Percentiles rank a stretch among this genome's conserved stretches.
Evolutionary conservation across 2,888 invertebrate species (phyloP).

Genomic region (Hybos culiciformis): DNA sequence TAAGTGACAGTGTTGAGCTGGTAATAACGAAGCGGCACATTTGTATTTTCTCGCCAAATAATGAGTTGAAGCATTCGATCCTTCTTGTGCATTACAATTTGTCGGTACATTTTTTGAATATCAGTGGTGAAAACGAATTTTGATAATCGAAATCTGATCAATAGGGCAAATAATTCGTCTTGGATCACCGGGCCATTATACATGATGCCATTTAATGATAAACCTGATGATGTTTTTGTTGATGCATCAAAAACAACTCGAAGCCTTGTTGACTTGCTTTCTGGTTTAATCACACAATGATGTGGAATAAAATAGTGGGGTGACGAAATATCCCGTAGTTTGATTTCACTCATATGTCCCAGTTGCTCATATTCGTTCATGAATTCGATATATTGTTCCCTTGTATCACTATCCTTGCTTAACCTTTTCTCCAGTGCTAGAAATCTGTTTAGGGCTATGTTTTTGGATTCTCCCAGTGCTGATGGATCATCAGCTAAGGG

Average conservation of each 20-base stretch:
- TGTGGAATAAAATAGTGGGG: conserved; percentile 3
- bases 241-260: conserved; percentile 10
- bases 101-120: conserved; percentile 12
- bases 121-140: conserved; percentile 12
- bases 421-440: conserved; percentile 13
- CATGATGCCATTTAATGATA: conserved; percentile 8
- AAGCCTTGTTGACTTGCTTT: conserved; percentile 1
- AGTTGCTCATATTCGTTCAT: conserved; percentile 15
- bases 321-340: neutral
- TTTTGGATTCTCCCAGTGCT: conserved; percentile 2
- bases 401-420: conserved; percentile 10
- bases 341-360: conserved; percentile 14
- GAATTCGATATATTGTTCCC: conserved; percentile 13
- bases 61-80: conserved; percentile 11
- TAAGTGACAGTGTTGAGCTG: conserved; percentile 7
- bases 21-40: conserved; percentile 8
- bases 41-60: conserved; percentile 10
- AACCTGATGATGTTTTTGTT: conserved; percentile 2
- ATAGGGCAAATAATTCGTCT: conserved; percentile 5
- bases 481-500: conserved; percentile 12
- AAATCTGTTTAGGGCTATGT: conserved; percentile 12
- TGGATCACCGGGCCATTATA: conserved; percentile 8
- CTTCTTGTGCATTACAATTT: conserved; percentile 4
- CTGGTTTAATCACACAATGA: conserved; percentile 5
- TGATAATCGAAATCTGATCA: conserved; percentile 8